Percentiles rank a stretch among this genome's conserved stretches.
These are phyloP conservation scores for Drosophila seguyi DNA, from an alignment of 1,140 invertebrate genomes.

Conservation along the genomic window DNA sequence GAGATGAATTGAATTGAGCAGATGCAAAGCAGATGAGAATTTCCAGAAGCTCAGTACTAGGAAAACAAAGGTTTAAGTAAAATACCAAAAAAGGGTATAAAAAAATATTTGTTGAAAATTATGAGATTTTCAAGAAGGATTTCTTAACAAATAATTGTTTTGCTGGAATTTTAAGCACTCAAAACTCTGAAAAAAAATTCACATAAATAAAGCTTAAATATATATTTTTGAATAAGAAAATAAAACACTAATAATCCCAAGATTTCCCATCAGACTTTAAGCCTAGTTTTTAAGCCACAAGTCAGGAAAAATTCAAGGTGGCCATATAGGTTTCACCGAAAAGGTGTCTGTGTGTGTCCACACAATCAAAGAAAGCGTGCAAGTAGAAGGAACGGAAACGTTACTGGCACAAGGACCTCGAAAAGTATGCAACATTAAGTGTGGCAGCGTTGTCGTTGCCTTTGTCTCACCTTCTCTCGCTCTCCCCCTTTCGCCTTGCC, in stretches of 20 bases:
- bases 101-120: neutral
- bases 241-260: neutral
- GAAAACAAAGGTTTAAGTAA: neutral
- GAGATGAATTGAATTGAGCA: conserved; percentile 52
- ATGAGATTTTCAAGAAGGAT: neutral
- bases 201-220: too few species aligned
- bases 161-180: neutral
- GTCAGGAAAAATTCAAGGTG: conserved; percentile 32
- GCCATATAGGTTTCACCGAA: neutral
- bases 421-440: conserved; percentile 82
- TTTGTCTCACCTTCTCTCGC: conserved; percentile 6
- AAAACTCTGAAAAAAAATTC: neutral
- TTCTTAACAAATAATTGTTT: neutral
- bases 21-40: conserved; percentile 33
- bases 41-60: neutral
- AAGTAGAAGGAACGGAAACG: conserved; percentile 80
- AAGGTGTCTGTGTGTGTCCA: conserved; percentile 13
- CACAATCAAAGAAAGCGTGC: conserved; percentile 48
- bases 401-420: conserved; percentile 80
- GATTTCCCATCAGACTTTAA: neutral
- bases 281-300: conserved; percentile 7
- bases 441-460: conserved; percentile 45
- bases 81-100: neutral
- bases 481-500: neutral
- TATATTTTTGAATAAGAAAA: neutral